A percentile compares a stretch with the other conserved stretches of the same genome.
Evolutionary conservation across 2,888 invertebrate genomes (phyloP).

Genomic region (Rotaria macrura): DNA sequence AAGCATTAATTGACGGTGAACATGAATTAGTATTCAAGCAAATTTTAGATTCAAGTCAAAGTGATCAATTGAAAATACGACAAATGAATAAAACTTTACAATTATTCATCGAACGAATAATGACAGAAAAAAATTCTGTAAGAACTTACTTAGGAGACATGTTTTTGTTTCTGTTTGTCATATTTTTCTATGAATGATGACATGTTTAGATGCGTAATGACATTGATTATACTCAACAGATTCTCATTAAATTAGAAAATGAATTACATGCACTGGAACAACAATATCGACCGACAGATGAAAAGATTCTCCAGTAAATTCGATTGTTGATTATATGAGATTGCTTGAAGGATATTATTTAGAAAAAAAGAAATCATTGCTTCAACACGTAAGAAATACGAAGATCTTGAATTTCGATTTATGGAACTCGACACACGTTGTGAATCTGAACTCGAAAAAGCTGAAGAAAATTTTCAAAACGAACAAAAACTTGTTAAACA

Average conservation of each 20-base stretch:
- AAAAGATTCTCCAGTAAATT: neutral
- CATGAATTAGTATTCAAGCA: constrained; percentile 28
- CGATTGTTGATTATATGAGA: neutral
- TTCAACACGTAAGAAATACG: constrained; percentile 22
- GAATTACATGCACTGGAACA: neutral
- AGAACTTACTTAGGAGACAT: no score
- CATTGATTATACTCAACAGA: constrained; percentile 25
- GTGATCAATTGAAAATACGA: constrained; percentile 27
- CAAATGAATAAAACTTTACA: constrained; percentile 27
- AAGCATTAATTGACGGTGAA: constrained; percentile 31
- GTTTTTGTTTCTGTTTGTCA: no score
- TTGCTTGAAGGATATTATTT: neutral
- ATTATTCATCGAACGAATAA: constrained; percentile 20
- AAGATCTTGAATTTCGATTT: constrained; percentile 32
- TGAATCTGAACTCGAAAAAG: constrained; percentile 30
- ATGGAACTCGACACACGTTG: constrained; percentile 31
- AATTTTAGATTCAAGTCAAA: constrained; percentile 16
- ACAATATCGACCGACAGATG: neutral
- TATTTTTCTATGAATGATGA: neutral
- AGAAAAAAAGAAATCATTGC: constrained; percentile 25
- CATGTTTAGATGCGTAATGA: constrained; percentile 23
- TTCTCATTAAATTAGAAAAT: constrained; percentile 24
- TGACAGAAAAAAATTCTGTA: constrained; percentile 23
- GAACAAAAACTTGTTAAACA: constrained; percentile 27
- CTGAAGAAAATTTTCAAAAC: constrained; percentile 24